phyloP scores from a whole-genome alignment of 2,888 invertebrate genomes.

The Cephus rjabovi region DNA sequence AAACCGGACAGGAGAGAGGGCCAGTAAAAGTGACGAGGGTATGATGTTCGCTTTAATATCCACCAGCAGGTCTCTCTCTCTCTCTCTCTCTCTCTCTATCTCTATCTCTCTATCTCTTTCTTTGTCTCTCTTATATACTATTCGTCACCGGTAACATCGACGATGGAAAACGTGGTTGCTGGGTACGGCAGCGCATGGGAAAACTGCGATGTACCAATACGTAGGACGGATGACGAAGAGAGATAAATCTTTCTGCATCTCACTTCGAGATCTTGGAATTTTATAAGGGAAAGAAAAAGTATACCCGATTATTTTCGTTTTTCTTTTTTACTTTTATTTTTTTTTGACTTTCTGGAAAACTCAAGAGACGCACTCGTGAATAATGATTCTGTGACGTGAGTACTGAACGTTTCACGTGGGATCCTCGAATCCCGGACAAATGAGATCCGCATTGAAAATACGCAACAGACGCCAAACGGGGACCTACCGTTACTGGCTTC shows the following conservation, averaged over 20 bases:
- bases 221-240: neutral
- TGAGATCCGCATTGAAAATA: no score
- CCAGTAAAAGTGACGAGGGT: slow-evolving; percentile 64
- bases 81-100: slow-evolving; percentile 13
- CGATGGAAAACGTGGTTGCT: neutral
- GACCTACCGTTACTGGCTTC: no score
- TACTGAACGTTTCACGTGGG: no score
- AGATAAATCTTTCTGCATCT: slow-evolving; percentile 4
- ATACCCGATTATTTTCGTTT: no score
- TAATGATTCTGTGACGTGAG: no score
- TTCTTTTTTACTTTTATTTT: no score
- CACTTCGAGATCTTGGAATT: neutral
- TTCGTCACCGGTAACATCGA: slow-evolving; percentile 2
- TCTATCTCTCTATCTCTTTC: slow-evolving; percentile 13
- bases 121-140: slow-evolving; percentile 14
- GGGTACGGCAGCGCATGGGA: slow-evolving; percentile 4
- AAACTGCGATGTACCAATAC: neutral
- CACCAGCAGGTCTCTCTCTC: slow-evolving; percentile 52
- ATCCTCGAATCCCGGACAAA: no score
- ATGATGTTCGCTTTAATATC: slow-evolving; percentile 66
- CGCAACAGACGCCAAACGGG: no score
- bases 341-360: no score
- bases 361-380: no score
- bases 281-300: no score
- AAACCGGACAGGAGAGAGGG: slow-evolving; percentile 35